Conservation (phyloP, 2,888 invertebrate genomes). For the Eupithecia subfuscata region DNA sequence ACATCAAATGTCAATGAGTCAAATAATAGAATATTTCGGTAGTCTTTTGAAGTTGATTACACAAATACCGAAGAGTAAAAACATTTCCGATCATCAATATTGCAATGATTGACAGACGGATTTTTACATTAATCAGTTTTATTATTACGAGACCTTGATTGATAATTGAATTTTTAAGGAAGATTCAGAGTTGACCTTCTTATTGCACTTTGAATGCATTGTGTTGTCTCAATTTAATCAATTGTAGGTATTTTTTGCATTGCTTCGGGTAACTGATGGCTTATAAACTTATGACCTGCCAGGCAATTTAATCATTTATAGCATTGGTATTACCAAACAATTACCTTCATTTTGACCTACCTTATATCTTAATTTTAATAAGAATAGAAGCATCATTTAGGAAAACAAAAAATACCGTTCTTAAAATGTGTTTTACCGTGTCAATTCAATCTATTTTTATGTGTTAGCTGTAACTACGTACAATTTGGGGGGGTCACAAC, state of each 20-base stretch:
- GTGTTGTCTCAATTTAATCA: background rate
- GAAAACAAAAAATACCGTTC: no score
- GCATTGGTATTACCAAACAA: background rate
- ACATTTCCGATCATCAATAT: slow-evolving; percentile 34
- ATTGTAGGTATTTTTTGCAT: slow-evolving; percentile 23
- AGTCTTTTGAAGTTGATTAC: slow-evolving; percentile 29
- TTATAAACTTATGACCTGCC: background rate
- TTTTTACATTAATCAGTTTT: slow-evolving; percentile 35
- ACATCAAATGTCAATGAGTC: slow-evolving; percentile 11
- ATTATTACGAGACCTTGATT: slow-evolving; percentile 33
- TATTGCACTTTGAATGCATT: slow-evolving; percentile 31
- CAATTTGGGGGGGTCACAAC: no score
- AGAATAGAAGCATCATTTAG: no score
- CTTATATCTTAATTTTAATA: no score
- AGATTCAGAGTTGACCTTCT: slow-evolving; percentile 25
- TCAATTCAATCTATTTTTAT: no score
- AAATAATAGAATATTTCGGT: slow-evolving; percentile 33
- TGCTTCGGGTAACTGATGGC: background rate
- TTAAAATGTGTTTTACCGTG: no score
- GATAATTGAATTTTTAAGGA: slow-evolving; percentile 39
- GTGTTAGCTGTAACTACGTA: no score
- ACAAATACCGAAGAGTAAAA: slow-evolving; percentile 32
- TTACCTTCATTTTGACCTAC: background rate
- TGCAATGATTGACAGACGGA: slow-evolving; percentile 43
- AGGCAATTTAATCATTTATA: background rate